Evolutionary conservation across 2,797 vertebrate genomes (phyloP).

Genomic region (Ambastaia sidthimunki): DNA sequence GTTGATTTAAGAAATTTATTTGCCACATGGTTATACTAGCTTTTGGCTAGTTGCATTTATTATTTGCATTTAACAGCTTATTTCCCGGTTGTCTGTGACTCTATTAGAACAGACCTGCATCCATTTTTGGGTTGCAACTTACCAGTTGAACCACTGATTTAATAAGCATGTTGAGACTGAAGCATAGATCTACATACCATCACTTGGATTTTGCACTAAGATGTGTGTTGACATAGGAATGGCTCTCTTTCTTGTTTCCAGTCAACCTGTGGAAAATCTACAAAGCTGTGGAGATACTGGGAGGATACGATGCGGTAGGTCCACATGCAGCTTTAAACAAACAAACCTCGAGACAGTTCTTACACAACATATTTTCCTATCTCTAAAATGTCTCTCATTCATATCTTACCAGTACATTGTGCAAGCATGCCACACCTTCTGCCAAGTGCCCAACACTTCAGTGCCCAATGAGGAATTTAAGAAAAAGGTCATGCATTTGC

Average conservation of each 20-base stretch:
- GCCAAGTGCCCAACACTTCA: conserved; percentile 14
- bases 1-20: neutral
- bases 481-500: conserved; percentile 30
- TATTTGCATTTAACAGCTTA: neutral
- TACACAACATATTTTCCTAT: neutral
- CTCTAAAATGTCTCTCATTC: neutral
- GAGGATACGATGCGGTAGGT: conserved; percentile 92
- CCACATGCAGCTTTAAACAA: neutral
- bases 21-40: neutral
- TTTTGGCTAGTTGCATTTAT: neutral
- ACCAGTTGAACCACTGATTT: neutral
- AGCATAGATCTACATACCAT: neutral
- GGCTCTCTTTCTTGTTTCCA: conserved; percentile 60
- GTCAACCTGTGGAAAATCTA: conserved; percentile 96
- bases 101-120: neutral
- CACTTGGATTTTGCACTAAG: neutral
- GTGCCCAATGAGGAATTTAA: conserved; percentile 26
- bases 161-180: neutral
- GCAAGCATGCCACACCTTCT: neutral
- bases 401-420: conserved; percentile 14
- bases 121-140: neutral
- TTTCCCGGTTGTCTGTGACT: neutral
- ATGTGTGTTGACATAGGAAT: neutral
- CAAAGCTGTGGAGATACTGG: conserved; percentile 91
- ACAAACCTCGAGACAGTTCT: neutral